phyloP scores from a whole-genome alignment of 2,888 invertebrate genomes.

The Dexiosoma caninum region DNA sequence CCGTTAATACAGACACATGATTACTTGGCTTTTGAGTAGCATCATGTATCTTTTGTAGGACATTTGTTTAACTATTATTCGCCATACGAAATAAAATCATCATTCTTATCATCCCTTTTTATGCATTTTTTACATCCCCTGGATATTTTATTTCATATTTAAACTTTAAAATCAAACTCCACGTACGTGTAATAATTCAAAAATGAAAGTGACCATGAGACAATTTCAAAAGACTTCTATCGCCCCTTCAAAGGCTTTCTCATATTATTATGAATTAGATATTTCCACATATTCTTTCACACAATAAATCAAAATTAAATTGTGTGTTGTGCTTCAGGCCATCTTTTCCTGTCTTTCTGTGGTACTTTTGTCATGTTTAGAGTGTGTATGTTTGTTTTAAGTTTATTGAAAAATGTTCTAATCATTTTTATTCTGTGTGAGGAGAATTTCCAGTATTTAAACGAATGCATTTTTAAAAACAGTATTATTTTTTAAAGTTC shows the following conservation, averaged over 20 bases:
- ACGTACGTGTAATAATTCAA: conserved; percentile 72
- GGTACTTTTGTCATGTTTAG: conserved; percentile 34
- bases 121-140: conserved; percentile 23
- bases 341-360: conserved; percentile 36
- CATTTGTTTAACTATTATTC: conserved; percentile 14
- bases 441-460: neutral
- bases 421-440: conserved; percentile 45
- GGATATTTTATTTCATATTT: conserved; percentile 28
- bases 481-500: no score
- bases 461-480: conserved; percentile 9
- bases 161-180: conserved; percentile 56
- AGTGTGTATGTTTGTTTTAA: conserved; percentile 8
- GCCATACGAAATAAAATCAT: conserved; percentile 11
- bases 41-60: conserved; percentile 38
- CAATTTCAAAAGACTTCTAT: conserved; percentile 70
- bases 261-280: conserved; percentile 29
- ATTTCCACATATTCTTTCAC: conserved; percentile 59
- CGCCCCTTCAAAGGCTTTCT: conserved; percentile 19
- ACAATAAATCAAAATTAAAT: conserved; percentile 64
- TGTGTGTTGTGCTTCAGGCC: conserved; percentile 57
- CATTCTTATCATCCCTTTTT: conserved; percentile 47
- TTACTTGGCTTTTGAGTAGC: conserved; percentile 45
- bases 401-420: conserved; percentile 56
- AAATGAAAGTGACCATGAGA: conserved; percentile 76
- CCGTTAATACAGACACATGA: conserved; percentile 65